These are phyloP conservation scores for Porites cylindrica DNA, from an alignment of 92 coral and sea anemone genomes.

Conservation along the genomic window DNA sequence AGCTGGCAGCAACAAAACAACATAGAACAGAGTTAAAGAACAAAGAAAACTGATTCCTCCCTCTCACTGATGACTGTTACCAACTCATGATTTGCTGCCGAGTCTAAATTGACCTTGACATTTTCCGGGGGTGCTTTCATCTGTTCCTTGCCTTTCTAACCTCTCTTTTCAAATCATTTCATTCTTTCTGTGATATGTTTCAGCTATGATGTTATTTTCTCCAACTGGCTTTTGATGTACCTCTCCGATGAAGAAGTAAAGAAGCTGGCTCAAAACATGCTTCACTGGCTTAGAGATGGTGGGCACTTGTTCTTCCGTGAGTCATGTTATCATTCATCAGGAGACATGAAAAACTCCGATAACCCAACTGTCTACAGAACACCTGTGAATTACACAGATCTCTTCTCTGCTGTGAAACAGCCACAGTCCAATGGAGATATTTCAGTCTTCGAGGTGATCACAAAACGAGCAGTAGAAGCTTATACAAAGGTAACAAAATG, in stretches of 20 bases:
- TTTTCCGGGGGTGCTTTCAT: not conserved
- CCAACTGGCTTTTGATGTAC: constrained; percentile 89
- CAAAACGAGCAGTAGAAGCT: constrained; percentile 72
- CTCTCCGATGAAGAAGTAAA: constrained; percentile 77
- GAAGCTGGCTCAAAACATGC: constrained; percentile 74
- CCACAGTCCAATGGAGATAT: constrained; percentile 31
- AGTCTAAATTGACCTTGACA: too few species aligned
- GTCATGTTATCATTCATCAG: constrained; percentile 83
- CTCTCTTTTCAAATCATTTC: not conserved
- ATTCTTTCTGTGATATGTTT: not conserved
- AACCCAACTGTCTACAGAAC: constrained; percentile 82
- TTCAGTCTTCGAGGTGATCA: constrained; percentile 58
- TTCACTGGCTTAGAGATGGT: constrained; percentile 66
- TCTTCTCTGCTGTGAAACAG: constrained; percentile 58
- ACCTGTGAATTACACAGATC: constrained; percentile 66
- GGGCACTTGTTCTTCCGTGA: constrained; percentile 83
- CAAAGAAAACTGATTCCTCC: too few species aligned
- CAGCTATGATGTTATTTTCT: constrained; percentile 81
- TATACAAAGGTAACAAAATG: constrained; percentile 64
- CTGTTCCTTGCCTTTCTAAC: not conserved
- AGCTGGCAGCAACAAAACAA: too few species aligned
- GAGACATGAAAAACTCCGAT: constrained; percentile 70
- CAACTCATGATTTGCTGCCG: too few species aligned
- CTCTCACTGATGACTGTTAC: too few species aligned
- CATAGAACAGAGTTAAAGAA: too few species aligned